These are phyloP conservation scores for Drosophila mauritiana DNA, from an alignment of 1,140 invertebrate genomes.

Conservation along the genomic window DNA sequence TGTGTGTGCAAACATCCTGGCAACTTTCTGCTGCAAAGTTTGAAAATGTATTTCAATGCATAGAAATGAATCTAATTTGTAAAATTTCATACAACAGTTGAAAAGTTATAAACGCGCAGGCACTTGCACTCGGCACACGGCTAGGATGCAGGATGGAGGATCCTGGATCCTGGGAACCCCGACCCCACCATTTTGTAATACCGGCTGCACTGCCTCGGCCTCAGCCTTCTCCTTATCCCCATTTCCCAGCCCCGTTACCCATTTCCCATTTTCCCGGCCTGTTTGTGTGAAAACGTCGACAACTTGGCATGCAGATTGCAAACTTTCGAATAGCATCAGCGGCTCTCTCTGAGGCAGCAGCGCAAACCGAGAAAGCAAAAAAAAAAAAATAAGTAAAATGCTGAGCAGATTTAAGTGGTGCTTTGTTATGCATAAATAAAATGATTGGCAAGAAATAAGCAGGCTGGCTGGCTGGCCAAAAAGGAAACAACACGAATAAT, in stretches of 20 bases:
- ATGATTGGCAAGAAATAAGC: slow-evolving; percentile 73
- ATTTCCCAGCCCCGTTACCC: slow-evolving; percentile 3
- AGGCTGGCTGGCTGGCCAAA: slow-evolving; percentile 21
- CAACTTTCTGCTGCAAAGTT: slow-evolving; percentile 79
- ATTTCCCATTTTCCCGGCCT: slow-evolving; percentile 45
- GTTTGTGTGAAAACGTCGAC: slow-evolving; percentile 81
- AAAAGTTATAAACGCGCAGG: slow-evolving; percentile 82
- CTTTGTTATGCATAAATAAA: slow-evolving; percentile 83
- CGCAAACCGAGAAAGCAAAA: slow-evolving; percentile 35
- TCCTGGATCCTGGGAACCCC: slow-evolving; percentile 1
- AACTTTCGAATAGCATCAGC: slow-evolving; percentile 73
- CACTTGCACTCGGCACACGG: slow-evolving; percentile 77
- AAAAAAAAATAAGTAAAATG: slow-evolving; percentile 36
- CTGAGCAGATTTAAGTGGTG: slow-evolving; percentile 81
- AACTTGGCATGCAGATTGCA: slow-evolving; percentile 83
- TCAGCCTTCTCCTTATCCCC: slow-evolving; percentile 4
- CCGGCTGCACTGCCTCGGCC: slow-evolving; percentile 13
- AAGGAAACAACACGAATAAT: slow-evolving; percentile 11
- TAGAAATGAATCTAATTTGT: slow-evolving; percentile 84
- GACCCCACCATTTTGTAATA: slow-evolving; percentile 2
- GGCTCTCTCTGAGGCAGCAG: slow-evolving; percentile 35
- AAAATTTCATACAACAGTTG: slow-evolving; percentile 83
- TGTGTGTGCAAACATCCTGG: slow-evolving; percentile 68
- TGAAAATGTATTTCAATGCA: slow-evolving; percentile 83
- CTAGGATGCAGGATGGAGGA: slow-evolving; percentile 24